Percentiles rank a stretch among this genome's conserved stretches.
These are phyloP conservation scores for Electrona antarctica DNA, from an alignment of 2,113 vertebrate genomes.

Conservation along the genomic window DNA sequence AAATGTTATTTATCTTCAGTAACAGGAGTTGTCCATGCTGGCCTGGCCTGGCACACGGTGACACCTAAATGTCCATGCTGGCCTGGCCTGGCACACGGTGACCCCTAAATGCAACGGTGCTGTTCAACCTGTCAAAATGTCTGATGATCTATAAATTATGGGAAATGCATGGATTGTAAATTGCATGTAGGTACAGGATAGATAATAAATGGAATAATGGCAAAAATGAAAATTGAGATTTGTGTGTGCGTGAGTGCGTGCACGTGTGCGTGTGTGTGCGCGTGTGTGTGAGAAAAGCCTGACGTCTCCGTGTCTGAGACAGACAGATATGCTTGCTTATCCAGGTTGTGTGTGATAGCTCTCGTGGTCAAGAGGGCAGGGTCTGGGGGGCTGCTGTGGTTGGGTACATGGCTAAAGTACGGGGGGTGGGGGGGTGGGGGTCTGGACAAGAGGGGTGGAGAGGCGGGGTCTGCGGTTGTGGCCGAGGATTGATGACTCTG, in stretches of 20 bases:
- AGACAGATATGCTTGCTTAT: constrained; percentile 46
- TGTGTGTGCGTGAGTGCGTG: constrained; percentile 28
- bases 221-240: constrained; percentile 4
- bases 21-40: too few species aligned
- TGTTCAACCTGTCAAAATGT: too few species aligned
- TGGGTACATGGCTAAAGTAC: constrained; percentile 13
- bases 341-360: constrained; percentile 47
- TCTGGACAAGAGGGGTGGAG: constrained; percentile 24
- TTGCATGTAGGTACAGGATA: too few species aligned
- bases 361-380: constrained; percentile 69
- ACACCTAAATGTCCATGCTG: too few species aligned
- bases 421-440: constrained; percentile 22
- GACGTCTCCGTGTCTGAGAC: constrained; percentile 32
- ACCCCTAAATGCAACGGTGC: too few species aligned
- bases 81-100: too few species aligned
- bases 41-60: too few species aligned
- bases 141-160: too few species aligned
- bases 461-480: constrained; percentile 40
- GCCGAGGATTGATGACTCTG: constrained; percentile 70
- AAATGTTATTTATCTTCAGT: too few species aligned
- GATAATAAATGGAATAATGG: background rate
- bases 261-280: constrained; percentile 28
- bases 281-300: constrained; percentile 26
- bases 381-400: constrained; percentile 27
- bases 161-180: too few species aligned